phyloP scores from a whole-genome alignment of 2,797 vertebrate species.

The Erethizon dorsatum region DNA sequence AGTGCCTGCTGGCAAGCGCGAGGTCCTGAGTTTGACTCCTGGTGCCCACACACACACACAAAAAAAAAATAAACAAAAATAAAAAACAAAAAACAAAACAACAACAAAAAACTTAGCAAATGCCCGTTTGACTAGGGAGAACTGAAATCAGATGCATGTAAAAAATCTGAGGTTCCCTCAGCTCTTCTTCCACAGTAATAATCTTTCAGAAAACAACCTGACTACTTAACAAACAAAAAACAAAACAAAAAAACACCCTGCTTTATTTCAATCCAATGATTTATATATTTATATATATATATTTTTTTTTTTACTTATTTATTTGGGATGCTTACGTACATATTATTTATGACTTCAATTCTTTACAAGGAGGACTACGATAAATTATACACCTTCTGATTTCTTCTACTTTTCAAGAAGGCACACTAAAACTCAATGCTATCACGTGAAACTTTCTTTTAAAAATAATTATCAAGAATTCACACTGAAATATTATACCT shows the following conservation, averaged over 20 bases:
- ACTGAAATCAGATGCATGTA: constrained; percentile 83
- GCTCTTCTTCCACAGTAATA: constrained; percentile 81
- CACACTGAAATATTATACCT: constrained; percentile 78
- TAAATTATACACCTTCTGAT: constrained; percentile 87
- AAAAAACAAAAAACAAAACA: neutral
- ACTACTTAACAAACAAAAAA: constrained; percentile 72
- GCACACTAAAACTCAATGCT: constrained; percentile 87
- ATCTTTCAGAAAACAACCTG: constrained; percentile 72
- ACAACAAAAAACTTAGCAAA: constrained; percentile 51
- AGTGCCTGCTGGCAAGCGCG: too few relatives aligned
- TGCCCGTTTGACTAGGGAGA: constrained; percentile 68
- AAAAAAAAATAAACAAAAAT: too few relatives aligned
- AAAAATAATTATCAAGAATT: constrained; percentile 79
- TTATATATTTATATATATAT: constrained; percentile 62
- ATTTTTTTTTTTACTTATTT: constrained; percentile 68
- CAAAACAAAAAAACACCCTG: constrained; percentile 42
- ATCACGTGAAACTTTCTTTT: constrained; percentile 86
- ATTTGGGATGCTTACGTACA: constrained; percentile 72
- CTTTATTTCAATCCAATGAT: constrained; percentile 83
- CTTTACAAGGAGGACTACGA: constrained; percentile 85
- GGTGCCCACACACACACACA: too few relatives aligned
- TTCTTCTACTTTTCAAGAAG: constrained; percentile 86
- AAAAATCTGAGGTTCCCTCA: constrained; percentile 81
- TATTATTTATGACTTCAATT: constrained; percentile 86
- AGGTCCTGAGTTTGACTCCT: too few relatives aligned